Evolutionary conservation across 2,113 vertebrate species (phyloP).

Genomic region (Anoplopoma fimbria): DNA sequence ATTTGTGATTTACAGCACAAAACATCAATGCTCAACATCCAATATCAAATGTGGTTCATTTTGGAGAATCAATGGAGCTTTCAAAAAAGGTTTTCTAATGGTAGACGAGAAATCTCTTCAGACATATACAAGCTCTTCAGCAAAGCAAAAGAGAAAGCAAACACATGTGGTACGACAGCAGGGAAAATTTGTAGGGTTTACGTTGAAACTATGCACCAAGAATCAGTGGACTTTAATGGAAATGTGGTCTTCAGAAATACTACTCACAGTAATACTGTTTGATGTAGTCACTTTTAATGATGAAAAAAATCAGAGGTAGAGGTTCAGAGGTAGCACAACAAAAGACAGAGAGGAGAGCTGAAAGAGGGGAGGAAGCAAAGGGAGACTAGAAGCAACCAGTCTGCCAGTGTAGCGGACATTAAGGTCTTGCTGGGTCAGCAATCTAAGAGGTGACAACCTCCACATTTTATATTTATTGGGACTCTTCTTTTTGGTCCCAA

Average conservation of each 20-base stretch:
- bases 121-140: slow-evolving; percentile 5
- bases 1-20: slow-evolving; percentile 7
- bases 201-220: not conserved
- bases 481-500: slow-evolving; percentile 23
- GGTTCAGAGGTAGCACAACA: not conserved
- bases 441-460: slow-evolving; percentile 36
- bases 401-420: slow-evolving; percentile 44
- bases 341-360: not conserved
- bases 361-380: not conserved
- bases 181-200: not conserved
- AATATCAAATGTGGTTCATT: no score
- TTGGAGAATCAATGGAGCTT: slow-evolving; percentile 13
- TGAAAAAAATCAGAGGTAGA: slow-evolving; percentile 10
- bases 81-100: slow-evolving; percentile 20
- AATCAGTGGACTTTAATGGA: slow-evolving; percentile 1
- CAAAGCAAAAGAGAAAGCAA: slow-evolving; percentile 26
- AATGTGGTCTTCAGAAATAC: slow-evolving; percentile 1
- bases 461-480: slow-evolving; percentile 46
- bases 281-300: not conserved
- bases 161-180: not conserved
- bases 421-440: slow-evolving; percentile 62
- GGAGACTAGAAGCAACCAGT: slow-evolving; percentile 5
- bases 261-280: not conserved
- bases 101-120: slow-evolving; percentile 12
- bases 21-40: slow-evolving; percentile 1